Conservation (phyloP, 2,888 invertebrate species). For the Tetramorium bicarinatum region DNA sequence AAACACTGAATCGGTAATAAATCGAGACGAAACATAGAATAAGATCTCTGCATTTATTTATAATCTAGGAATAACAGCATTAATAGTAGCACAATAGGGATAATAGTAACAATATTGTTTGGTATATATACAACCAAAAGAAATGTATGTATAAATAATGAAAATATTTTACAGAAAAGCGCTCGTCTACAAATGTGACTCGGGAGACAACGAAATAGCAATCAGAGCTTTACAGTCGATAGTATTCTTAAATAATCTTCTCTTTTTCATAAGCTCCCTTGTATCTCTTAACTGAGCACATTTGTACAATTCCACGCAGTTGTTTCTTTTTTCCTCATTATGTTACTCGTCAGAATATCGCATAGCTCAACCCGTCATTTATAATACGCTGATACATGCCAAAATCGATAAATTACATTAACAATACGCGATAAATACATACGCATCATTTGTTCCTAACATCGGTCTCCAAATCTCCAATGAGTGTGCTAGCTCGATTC, state of each 20-base stretch:
- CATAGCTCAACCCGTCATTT: not conserved
- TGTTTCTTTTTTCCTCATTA: not conserved
- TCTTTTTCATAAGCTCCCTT: not conserved
- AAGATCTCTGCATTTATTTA: constrained; percentile 73
- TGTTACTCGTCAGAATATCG: not conserved
- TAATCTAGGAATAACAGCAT: constrained; percentile 70
- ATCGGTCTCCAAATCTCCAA: not conserved
- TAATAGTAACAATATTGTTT: constrained; percentile 61
- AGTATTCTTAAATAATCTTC: constrained; percentile 6
- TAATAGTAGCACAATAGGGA: constrained; percentile 29
- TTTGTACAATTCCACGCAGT: constrained; percentile 20
- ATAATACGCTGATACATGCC: not conserved
- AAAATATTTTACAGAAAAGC: constrained; percentile 75
- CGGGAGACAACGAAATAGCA: not conserved
- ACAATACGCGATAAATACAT: not conserved
- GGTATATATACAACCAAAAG: constrained; percentile 34
- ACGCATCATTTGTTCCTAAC: not conserved
- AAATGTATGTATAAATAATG: constrained; percentile 66
- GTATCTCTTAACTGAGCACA: not conserved
- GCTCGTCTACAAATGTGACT: constrained; percentile 54
- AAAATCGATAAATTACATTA: not conserved
- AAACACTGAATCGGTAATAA: constrained; percentile 21
- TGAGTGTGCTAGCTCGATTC: not conserved
- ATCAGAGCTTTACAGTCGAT: not conserved
- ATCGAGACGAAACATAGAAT: constrained; percentile 32